Conservation (phyloP, 2,797 vertebrate species). For the Simalia tracyae region DNA sequence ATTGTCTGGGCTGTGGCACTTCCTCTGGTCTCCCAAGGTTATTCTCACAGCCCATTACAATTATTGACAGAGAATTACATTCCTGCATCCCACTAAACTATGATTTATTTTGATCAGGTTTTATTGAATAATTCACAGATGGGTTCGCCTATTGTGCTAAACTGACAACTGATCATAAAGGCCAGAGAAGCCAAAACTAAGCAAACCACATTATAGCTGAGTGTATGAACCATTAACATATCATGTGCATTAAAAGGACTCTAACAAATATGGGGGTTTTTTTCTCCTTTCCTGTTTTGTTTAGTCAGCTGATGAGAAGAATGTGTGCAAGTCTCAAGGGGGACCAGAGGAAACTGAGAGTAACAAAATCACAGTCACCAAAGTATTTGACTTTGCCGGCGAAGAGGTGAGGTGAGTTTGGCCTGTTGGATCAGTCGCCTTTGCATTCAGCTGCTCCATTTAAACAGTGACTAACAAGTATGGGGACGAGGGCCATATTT, state of each 20-base stretch:
- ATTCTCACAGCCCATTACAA: too few species aligned
- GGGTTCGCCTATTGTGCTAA: neutral
- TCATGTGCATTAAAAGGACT: neutral
- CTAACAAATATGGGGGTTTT: constrained; percentile 12
- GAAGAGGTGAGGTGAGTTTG: constrained; percentile 89
- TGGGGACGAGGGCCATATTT: neutral
- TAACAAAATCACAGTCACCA: constrained; percentile 81
- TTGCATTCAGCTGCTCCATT: too few species aligned
- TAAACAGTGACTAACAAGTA: neutral
- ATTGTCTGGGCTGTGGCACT: too few species aligned
- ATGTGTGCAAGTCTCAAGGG: constrained; percentile 51
- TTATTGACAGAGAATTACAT: too few species aligned
- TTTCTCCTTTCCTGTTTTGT: constrained; percentile 37
- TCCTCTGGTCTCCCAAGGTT: too few species aligned
- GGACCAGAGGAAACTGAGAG: constrained; percentile 68
- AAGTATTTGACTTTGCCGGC: constrained; percentile 96
- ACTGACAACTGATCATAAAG: neutral
- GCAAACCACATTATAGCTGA: neutral
- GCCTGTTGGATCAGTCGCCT: neutral
- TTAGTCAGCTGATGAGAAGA: constrained; percentile 70
- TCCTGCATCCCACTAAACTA: too few species aligned
- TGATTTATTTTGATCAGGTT: too few species aligned
- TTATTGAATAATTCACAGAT: too few species aligned
- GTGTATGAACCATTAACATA: neutral
- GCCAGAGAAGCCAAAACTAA: neutral